Conservation (phyloP, 2,113 vertebrate species). For the Coptodon rendalli region DNA sequence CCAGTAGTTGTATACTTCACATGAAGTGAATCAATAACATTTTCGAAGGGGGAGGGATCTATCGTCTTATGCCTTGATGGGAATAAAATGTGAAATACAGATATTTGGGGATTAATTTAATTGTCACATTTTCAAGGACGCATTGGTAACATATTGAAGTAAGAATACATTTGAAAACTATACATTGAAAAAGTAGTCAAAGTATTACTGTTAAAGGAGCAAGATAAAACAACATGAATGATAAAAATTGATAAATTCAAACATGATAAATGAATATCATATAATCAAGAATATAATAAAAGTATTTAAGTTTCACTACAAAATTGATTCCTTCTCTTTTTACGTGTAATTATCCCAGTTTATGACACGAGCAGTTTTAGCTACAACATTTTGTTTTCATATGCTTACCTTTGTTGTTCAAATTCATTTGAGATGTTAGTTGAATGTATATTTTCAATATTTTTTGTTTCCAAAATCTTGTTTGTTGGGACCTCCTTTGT, state of each 20-base stretch:
- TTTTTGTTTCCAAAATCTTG: rapidly evolving
- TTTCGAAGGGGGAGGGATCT: too few relatives aligned
- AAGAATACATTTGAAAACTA: too few relatives aligned
- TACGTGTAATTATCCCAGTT: background rate
- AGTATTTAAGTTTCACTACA: rapidly evolving
- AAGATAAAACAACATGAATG: background rate
- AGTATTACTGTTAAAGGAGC: too few relatives aligned
- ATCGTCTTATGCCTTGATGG: too few relatives aligned
- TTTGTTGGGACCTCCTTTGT: background rate
- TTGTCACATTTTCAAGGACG: too few relatives aligned
- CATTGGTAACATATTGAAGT: too few relatives aligned
- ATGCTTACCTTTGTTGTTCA: background rate
- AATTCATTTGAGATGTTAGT: rapidly evolving
- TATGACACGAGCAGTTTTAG: background rate
- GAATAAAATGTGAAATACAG: too few relatives aligned
- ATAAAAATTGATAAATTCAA: background rate
- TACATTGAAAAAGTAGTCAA: too few relatives aligned
- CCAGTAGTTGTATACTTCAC: too few relatives aligned
- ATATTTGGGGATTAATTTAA: too few relatives aligned
- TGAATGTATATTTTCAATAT: rapidly evolving
- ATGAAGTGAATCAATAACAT: rapidly evolving
- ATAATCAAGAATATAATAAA: too few relatives aligned
- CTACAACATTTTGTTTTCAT: rapidly evolving
- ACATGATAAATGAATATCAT: background rate
- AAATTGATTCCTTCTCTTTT: background rate